Evolutionary conservation across 1,140 invertebrate genomes (phyloP), one percentile per base, ranked within the genome.

Genomic region (Acromyrmex charruanus): DNA sequence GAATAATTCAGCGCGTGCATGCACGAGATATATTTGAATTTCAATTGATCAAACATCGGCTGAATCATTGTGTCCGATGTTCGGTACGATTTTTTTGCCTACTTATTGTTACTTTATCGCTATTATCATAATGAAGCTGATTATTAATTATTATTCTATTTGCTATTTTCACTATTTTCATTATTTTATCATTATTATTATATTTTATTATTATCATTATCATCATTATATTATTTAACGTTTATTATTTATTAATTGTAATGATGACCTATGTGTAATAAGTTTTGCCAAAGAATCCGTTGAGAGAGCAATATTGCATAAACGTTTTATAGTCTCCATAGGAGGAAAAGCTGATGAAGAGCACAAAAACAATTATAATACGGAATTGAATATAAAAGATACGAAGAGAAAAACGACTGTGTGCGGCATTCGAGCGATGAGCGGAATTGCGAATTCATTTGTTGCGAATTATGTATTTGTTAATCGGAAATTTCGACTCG

Each of bases 231-330:
- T 89, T 94, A 94, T 94, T 95, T 94, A 93, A 94, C 90, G 90
- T 94, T 94, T 94, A 93, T 94, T 95, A 95, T 95, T 95, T 95
- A 95, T 95, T 95, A 94, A 95, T 93, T 94, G 81, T 94, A 94
- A 92, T 88, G 90, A 94, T 92, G 93, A 95, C 93, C 91, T 95
- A 94, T 94, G 95, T 95, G 95, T 95, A 95, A 95, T 95, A 95
- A 95, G 94, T 95, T 95, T 95, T 95, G 94, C 95, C 95, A 95
- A 95, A 95, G 95, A 95, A 90, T 77, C 84, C 77, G 90, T 92
- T 71, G 86, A 91, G 55, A 89, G 77, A 92, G 92, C 93, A 94
- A 94, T 94, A 94, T 92, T 92, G 91, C 93, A 93, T 92, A 88
- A 88, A 90, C 74, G 69, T 90, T 93, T 93, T 88, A 80, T 92